These are phyloP conservation scores for Propsilocerus akamusi DNA, from an alignment of 1,140 invertebrate species.

Conservation along the genomic window DNA sequence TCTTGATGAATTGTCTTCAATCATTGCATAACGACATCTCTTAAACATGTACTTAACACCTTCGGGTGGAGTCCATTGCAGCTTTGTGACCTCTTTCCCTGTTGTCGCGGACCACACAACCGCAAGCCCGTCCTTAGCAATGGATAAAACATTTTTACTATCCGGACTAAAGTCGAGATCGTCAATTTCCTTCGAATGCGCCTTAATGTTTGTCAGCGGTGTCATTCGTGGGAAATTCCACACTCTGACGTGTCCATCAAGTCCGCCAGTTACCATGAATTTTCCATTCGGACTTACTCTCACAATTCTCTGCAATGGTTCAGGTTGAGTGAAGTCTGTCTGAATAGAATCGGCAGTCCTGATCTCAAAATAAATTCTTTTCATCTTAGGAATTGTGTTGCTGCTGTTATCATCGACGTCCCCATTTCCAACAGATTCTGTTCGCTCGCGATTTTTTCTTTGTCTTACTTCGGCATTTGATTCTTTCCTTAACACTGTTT, in stretches of 20 bases:
- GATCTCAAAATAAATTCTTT: constrained; percentile 49
- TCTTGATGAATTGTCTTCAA: constrained; percentile 41
- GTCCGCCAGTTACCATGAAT: constrained; percentile 76
- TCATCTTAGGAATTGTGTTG: constrained; percentile 29
- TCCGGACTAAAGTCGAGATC: constrained; percentile 76
- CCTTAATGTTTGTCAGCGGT: constrained; percentile 43
- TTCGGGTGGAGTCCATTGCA: constrained; percentile 54
- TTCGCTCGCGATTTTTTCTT: constrained; percentile 14
- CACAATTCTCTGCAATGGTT: constrained; percentile 73
- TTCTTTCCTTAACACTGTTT: constrained; percentile 7
- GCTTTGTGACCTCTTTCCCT: constrained; percentile 40
- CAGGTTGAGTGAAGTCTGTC: constrained; percentile 47
- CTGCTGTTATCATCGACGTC: constrained; percentile 13
- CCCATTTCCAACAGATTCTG: constrained; percentile 5
- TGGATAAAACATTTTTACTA: constrained; percentile 55
- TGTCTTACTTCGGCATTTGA: neutral
- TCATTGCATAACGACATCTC: constrained; percentile 53
- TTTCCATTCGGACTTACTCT: constrained; percentile 55
- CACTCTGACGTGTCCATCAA: constrained; percentile 68
- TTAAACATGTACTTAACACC: constrained; percentile 66
- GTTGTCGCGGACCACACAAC: constrained; percentile 55
- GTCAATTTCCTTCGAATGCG: constrained; percentile 70
- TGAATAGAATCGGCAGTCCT: constrained; percentile 56
- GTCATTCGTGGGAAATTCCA: constrained; percentile 76
- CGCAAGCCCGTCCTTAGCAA: constrained; percentile 72